These are phyloP conservation scores for Nephrotoma guestfalica DNA, from an alignment of 2,888 invertebrate genomes.

Conservation along the genomic window DNA sequence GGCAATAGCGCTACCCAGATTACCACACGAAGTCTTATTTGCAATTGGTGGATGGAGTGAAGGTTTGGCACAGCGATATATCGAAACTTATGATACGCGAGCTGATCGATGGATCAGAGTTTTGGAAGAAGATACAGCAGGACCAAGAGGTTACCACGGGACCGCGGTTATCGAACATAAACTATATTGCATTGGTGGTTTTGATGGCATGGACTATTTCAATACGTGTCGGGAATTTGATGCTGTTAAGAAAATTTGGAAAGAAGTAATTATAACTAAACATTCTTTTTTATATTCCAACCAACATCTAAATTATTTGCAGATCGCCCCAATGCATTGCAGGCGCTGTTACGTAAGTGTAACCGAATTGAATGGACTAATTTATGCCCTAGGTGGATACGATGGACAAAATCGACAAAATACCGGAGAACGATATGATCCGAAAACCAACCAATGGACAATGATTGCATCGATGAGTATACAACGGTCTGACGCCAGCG, in stretches of 20 bases:
- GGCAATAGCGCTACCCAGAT: slow-evolving; percentile 64
- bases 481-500: slow-evolving; percentile 81
- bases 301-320: neutral
- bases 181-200: slow-evolving; percentile 85
- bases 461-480: slow-evolving; percentile 77
- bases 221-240: slow-evolving; percentile 80
- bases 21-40: slow-evolving; percentile 81
- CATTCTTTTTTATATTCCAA: neutral
- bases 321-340: slow-evolving; percentile 78
- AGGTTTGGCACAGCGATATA: slow-evolving; percentile 41
- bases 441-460: slow-evolving; percentile 75
- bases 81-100: slow-evolving; percentile 79
- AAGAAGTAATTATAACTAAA: slow-evolving; percentile 38
- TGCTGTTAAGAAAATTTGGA: slow-evolving; percentile 71
- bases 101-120: slow-evolving; percentile 72
- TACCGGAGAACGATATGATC: slow-evolving; percentile 75
- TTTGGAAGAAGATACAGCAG: slow-evolving; percentile 59
- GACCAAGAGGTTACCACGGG: slow-evolving; percentile 87
- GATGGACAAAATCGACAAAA: slow-evolving; percentile 76
- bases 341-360: slow-evolving; percentile 79
- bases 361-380: slow-evolving; percentile 56
- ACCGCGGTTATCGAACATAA: slow-evolving; percentile 71
- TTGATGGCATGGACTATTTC: slow-evolving; percentile 68
- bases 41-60: slow-evolving; percentile 68
- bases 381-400: slow-evolving; percentile 81